A percentile compares a stretch with the other conserved stretches of the same genome.
Evolutionary conservation across 2,888 invertebrate genomes (phyloP).

Genomic region (Epinotia ramella): DNA sequence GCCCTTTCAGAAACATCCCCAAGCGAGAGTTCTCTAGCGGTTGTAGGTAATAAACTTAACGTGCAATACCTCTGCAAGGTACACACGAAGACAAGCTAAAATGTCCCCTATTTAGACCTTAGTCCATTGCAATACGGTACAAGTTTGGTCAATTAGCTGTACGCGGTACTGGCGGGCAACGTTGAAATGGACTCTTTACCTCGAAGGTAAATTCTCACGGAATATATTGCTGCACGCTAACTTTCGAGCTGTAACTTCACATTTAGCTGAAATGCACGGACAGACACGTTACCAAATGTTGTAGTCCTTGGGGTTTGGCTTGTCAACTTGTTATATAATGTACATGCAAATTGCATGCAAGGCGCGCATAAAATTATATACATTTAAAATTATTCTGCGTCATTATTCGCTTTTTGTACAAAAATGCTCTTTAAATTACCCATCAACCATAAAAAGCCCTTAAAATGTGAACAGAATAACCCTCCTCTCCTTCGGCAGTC

Average conservation of each 20-base stretch:
- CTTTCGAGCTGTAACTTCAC: conserved; percentile 35
- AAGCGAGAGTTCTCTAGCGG: conserved; percentile 17
- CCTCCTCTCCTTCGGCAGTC: too few species aligned
- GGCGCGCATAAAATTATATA: neutral
- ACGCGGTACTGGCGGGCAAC: neutral
- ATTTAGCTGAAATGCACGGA: conserved; percentile 31
- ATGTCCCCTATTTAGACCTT: neutral
- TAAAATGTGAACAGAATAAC: too few species aligned
- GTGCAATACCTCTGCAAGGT: conserved; percentile 23
- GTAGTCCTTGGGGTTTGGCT: conserved; percentile 28
- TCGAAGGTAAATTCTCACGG: conserved; percentile 34
- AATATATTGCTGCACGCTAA: conserved; percentile 36
- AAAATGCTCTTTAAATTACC: neutral
- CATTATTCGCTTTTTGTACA: neutral
- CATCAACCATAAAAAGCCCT: neutral
- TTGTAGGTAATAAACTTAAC: conserved; percentile 28
- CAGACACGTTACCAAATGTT: conserved; percentile 30
- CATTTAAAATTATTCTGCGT: neutral
- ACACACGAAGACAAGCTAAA: neutral
- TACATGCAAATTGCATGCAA: conserved; percentile 17
- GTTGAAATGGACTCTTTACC: conserved; percentile 20
- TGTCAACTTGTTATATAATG: conserved; percentile 17
- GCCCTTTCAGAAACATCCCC: conserved; percentile 23
- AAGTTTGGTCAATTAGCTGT: neutral
- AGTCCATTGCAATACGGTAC: neutral